phyloP scores from a whole-genome alignment of 2,888 invertebrate species.

The Lasius platythorax region DNA sequence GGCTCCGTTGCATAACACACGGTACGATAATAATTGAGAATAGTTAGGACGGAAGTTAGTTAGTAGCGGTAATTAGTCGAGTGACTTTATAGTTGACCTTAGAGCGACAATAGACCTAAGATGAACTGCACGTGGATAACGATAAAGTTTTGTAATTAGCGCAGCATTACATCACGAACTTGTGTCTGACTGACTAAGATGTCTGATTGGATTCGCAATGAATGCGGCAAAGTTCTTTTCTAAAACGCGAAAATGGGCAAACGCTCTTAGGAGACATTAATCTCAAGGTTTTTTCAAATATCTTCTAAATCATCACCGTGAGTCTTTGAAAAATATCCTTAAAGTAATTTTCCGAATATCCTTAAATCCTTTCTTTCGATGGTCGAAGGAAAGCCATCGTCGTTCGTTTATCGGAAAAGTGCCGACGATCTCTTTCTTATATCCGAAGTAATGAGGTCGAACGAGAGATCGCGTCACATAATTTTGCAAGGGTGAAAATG shows the following conservation, averaged over 20 bases:
- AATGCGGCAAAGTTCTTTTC: neutral
- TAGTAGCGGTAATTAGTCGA: neutral
- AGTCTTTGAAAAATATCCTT: neutral
- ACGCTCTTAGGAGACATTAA: neutral
- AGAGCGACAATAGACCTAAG: neutral
- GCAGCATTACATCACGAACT: neutral
- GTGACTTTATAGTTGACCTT: neutral
- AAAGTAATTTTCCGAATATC: neutral
- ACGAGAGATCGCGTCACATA: constrained; percentile 20
- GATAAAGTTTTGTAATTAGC: constrained; percentile 13
- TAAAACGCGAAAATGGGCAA: neutral
- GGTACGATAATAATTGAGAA: neutral
- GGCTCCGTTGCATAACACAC: neutral
- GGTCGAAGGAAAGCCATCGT: neutral
- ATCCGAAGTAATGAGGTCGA: constrained; percentile 4
- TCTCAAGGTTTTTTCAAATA: neutral
- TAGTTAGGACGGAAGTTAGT: neutral
- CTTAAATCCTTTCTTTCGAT: neutral
- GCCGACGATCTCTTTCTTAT: neutral
- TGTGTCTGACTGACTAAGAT: neutral
- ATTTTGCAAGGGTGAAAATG: constrained; percentile 26
- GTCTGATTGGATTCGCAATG: neutral
- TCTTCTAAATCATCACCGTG: neutral
- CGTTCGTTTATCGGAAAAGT: constrained; percentile 21
- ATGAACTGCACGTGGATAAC: neutral